Evolutionary conservation across 2,113 vertebrate genomes (phyloP).

Genomic region (Phyllostomus discolor): DNA sequence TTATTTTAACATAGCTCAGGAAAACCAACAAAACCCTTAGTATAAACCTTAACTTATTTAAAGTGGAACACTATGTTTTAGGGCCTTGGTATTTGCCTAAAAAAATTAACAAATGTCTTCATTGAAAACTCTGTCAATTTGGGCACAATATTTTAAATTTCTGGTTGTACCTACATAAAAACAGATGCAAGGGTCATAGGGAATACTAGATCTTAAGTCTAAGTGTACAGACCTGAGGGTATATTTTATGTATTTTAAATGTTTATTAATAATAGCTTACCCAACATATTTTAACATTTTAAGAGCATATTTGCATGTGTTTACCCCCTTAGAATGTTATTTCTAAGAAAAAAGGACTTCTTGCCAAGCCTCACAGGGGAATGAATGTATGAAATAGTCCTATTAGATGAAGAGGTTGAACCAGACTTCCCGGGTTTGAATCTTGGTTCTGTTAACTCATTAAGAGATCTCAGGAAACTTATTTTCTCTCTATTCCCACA

Average conservation of each 20-base stretch:
- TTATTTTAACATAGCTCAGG: neutral
- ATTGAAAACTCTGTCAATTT: neutral
- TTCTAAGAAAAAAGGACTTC: neutral
- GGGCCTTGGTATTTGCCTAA: neutral
- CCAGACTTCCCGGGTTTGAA: neutral
- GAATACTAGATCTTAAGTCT: neutral
- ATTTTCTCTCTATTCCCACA: neutral
- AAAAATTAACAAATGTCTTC: constrained; percentile 19
- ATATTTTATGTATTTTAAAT: neutral
- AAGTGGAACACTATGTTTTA: neutral
- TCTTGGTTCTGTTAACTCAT: neutral
- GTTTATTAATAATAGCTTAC: neutral
- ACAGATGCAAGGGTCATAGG: neutral
- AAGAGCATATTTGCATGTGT: neutral
- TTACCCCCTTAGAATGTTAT: neutral
- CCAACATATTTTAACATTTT: neutral
- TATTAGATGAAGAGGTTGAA: neutral
- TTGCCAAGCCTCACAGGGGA: neutral
- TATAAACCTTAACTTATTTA: neutral
- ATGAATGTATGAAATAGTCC: neutral
- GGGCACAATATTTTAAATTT: neutral
- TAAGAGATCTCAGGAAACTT: neutral
- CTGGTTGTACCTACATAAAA: neutral
- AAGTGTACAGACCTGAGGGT: neutral
- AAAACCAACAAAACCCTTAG: neutral